Percentiles rank a stretch among this genome's conserved stretches.
Conservation (phyloP, 1,140 invertebrate genomes). For the Drosophila hydei region DNA sequence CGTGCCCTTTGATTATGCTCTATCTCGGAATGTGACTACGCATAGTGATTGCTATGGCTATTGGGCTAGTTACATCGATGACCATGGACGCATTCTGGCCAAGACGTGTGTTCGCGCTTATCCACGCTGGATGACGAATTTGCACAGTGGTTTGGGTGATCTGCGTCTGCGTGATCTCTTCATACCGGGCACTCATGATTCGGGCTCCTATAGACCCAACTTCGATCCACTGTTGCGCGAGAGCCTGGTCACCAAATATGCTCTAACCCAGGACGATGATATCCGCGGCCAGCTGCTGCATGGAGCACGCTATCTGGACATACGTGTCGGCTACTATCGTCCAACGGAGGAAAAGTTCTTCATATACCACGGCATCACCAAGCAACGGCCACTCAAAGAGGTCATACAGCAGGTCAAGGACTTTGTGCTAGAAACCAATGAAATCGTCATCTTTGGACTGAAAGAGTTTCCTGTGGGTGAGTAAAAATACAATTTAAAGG, state of each 20-base stretch:
- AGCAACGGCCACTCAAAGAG: conserved; percentile 84
- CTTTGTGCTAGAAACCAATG: conserved; percentile 87
- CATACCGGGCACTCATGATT: conserved; percentile 88
- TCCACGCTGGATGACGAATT: conserved; percentile 87
- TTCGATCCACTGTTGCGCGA: conserved; percentile 72
- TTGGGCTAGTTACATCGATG: conserved; percentile 78
- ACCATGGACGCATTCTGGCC: conserved; percentile 59
- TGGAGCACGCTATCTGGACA: conserved; percentile 86
- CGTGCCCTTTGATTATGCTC: conserved; percentile 69
- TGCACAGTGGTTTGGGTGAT: conserved; percentile 78
- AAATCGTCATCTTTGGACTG: conserved; percentile 87
- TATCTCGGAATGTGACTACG: conserved; percentile 58
- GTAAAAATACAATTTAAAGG: too few relatives aligned
- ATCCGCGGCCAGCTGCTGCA: conserved; percentile 86
- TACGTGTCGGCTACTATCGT: conserved; percentile 86
- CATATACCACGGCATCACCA: conserved; percentile 86
- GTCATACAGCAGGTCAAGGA: conserved; percentile 85
- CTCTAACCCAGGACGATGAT: conserved; percentile 86
- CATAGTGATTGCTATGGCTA: conserved; percentile 73
- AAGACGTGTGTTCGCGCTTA: conserved; percentile 84
- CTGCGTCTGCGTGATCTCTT: conserved; percentile 85
- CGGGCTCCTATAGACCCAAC: conserved; percentile 86
- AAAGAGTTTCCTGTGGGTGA: conserved; percentile 87
- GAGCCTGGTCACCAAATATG: conserved; percentile 84
- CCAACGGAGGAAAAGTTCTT: conserved; percentile 84